phyloP scores from a whole-genome alignment of 2,888 invertebrate species.

The Agrilus cyanescens region DNA sequence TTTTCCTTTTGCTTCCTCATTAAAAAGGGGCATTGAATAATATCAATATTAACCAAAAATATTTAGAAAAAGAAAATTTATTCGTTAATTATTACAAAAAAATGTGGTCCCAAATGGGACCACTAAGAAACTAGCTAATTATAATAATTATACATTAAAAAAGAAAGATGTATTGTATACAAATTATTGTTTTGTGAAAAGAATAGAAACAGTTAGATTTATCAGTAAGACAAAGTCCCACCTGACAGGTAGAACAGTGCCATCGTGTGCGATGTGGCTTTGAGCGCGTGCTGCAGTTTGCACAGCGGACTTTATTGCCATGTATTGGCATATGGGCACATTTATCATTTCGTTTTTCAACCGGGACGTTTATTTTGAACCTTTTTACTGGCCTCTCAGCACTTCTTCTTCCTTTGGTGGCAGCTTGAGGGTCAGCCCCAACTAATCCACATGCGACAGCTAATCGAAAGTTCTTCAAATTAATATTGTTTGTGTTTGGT shows the following conservation, averaged over 20 bases:
- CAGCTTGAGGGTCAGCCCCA: neutral
- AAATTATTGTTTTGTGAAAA: neutral
- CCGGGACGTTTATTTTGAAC: neutral
- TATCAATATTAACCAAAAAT: no score
- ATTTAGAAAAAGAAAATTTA: no score
- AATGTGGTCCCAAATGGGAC: no score
- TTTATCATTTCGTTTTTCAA: neutral
- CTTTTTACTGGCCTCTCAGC: slow-evolving; percentile 1
- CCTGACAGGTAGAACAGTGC: neutral
- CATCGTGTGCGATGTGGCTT: neutral
- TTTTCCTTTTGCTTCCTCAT: no score
- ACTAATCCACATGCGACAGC: neutral
- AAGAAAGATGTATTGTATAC: no score
- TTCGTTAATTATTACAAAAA: no score
- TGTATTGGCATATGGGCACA: neutral
- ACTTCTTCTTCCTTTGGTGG: neutral
- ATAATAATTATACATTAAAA: no score
- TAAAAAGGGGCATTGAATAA: no score
- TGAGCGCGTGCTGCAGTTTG: neutral
- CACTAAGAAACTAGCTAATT: no score
- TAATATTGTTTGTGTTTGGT: neutral
- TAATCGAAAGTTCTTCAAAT: neutral
- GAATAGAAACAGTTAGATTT: slow-evolving; percentile 1
- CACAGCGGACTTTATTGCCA: neutral
- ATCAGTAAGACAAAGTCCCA: slow-evolving; percentile 2